A percentile compares a stretch with the other conserved stretches of the same genome.
phyloP scores from a whole-genome alignment of 1,140 invertebrate species.

The Drosophila pseudoananassae region DNA sequence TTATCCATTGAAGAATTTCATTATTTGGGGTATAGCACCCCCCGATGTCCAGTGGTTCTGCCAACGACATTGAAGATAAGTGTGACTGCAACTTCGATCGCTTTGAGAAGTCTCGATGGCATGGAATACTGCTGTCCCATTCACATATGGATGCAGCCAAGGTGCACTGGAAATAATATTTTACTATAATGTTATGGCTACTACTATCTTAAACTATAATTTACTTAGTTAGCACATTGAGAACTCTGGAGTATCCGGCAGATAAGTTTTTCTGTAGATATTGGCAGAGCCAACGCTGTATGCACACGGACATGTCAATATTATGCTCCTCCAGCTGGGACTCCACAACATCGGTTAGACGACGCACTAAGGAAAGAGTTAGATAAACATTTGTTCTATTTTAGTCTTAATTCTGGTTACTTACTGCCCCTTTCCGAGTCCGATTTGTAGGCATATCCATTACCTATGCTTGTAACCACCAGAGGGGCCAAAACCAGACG shows the following conservation, averaged over 20 bases:
- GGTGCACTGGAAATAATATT: conserved; percentile 20
- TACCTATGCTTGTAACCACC: conserved; percentile 43
- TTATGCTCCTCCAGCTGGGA: conserved; percentile 65
- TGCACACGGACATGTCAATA: conserved; percentile 63
- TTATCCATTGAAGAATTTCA: conserved; percentile 40
- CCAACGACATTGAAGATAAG: conserved; percentile 54
- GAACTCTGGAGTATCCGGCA: conserved; percentile 23
- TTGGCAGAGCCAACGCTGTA: conserved; percentile 63
- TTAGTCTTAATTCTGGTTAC: not conserved
- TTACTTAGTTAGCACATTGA: conserved; percentile 60
- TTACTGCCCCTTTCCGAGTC: conserved; percentile 48
- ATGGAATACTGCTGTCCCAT: conserved; percentile 56
- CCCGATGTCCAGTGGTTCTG: conserved; percentile 6
- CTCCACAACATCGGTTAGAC: conserved; percentile 54
- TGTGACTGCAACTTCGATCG: conserved; percentile 31
- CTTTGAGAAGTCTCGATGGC: conserved; percentile 52
- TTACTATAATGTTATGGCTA: not conserved
- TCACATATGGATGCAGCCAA: conserved; percentile 45
- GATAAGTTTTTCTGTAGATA: conserved; percentile 55
- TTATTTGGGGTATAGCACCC: conserved; percentile 23
- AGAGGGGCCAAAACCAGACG: conserved; percentile 61
- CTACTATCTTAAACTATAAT: not conserved
- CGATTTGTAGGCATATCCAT: conserved; percentile 50
- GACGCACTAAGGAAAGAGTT: conserved; percentile 36
- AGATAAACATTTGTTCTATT: not conserved